A percentile compares a stretch with the other conserved stretches of the same genome.
phyloP scores from a whole-genome alignment of 2,797 vertebrate genomes.

The Cyprinella venusta region DNA sequence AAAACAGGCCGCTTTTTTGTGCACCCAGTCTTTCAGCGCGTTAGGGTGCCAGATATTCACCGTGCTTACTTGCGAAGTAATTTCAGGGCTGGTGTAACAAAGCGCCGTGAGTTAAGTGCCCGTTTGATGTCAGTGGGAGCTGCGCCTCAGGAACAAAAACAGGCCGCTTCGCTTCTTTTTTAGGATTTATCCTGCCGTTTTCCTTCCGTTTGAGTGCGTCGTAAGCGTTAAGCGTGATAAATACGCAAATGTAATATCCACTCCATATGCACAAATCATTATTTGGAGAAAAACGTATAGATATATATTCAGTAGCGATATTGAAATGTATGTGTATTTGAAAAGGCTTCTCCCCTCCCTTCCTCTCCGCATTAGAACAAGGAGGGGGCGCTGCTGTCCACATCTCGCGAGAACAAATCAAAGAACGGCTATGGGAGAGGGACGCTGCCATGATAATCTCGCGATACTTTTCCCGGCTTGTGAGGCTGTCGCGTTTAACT shows the following conservation, averaged over 20 bases:
- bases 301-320: constrained; percentile 48
- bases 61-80: not conserved
- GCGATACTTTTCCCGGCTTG: constrained; percentile 19
- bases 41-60: not conserved
- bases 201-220: constrained; percentile 50
- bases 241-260: constrained; percentile 14
- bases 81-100: not conserved
- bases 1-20: constrained; percentile 75
- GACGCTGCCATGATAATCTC: not conserved
- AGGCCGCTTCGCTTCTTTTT: constrained; percentile 73
- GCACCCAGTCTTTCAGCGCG: constrained; percentile 33
- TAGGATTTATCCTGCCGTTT: constrained; percentile 53
- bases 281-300: constrained; percentile 22
- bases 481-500: not conserved
- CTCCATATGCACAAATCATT: constrained; percentile 37
- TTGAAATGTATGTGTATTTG: constrained; percentile 70
- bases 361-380: constrained; percentile 68
- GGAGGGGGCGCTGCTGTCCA: constrained; percentile 75
- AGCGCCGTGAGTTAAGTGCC: constrained; percentile 19
- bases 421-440: not conserved
- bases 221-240: constrained; percentile 51
- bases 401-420: constrained; percentile 74
- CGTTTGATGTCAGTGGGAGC: constrained; percentile 57
- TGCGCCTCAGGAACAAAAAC: constrained; percentile 71
- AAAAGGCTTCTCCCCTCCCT: constrained; percentile 74